These are phyloP conservation scores for Megaleporinus macrocephalus DNA, from an alignment of 2,113 vertebrate species.

Conservation along the genomic window DNA sequence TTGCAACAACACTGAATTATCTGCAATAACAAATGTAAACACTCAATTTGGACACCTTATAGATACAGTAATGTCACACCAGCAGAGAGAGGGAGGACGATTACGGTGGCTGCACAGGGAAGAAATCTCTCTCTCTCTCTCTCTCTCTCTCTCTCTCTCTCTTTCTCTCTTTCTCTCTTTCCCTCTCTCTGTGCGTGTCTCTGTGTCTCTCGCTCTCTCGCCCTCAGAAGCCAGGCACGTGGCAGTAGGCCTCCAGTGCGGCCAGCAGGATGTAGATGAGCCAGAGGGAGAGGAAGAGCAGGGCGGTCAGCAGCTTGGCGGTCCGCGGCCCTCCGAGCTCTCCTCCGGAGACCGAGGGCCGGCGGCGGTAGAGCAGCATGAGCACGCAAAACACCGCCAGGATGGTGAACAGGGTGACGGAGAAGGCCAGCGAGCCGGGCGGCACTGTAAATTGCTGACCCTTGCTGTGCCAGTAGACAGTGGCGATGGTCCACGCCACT, in stretches of 20 bases:
- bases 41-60: conserved; percentile 48
- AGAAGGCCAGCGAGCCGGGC: conserved; percentile 83
- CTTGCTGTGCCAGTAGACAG: conserved; percentile 80
- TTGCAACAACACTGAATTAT: conserved; percentile 43
- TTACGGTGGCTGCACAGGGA: conserved; percentile 40
- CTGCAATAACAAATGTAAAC: conserved; percentile 54
- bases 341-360: conserved; percentile 71
- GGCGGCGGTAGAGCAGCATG: conserved; percentile 81
- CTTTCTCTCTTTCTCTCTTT: background rate
- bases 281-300: conserved; percentile 79
- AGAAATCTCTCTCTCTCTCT: conserved; percentile 12
- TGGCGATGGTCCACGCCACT: conserved; percentile 84
- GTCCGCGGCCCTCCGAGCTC: conserved; percentile 84
- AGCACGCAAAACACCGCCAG: conserved; percentile 73
- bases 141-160: background rate
- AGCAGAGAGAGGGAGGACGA: conserved; percentile 39
- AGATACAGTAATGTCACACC: conserved; percentile 38
- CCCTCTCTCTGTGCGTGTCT: background rate
- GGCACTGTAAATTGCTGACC: conserved; percentile 76
- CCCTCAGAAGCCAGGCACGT: conserved; percentile 78
- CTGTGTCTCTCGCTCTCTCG: background rate
- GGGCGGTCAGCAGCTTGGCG: conserved; percentile 79
- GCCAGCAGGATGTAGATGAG: conserved; percentile 82
- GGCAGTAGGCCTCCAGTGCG: conserved; percentile 83
- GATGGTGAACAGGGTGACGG: conserved; percentile 83